Base-by-base conservation (phyloP, 1,140 invertebrate species). In the Trissolcus basalis region DNA sequence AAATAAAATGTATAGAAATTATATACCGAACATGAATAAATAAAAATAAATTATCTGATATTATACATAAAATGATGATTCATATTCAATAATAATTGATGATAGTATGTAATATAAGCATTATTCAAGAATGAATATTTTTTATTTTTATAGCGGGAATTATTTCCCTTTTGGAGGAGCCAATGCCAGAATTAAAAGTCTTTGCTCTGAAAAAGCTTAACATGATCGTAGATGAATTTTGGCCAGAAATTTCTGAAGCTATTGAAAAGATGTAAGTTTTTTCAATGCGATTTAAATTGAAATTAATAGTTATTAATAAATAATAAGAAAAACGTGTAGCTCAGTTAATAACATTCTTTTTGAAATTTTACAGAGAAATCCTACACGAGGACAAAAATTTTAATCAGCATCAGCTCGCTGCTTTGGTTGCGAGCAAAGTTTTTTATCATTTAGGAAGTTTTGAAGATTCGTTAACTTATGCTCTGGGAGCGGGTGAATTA, bases 391-490 rank as follows among this genome's bases (percentile, higher is more conserved):
- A 99, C 82, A 92, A 94, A 80, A 88, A 86, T 10, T 99, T 99
- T 82, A 91, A 92, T 15, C 93, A 98, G 80, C 93, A 96, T 81
- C 92, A 98, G 80, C 87, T 99, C 45, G 98, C 98, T 51, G 97
- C 98, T 19, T 91, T 99, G 70, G 96, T 99, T 16, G 97, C 97
- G 5, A 99, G 97, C 77, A 99, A 99, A 90, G 97, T 99, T 4
- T 99, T 99, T 83, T 99, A 98, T 88, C 97, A 99, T 88, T 90
- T 99, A 50, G 97, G 97, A 27, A 96, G 96, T 4, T 99, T 97
- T 89, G 95, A 98, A 85, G 96, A 99, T 88, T 97, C 97, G 0
- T 84, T 99, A 59, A 96, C 94, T 32, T 98, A 97, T 90, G 97
- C 98, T 35, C 89, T 99, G 10, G 95, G 96, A 53, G 96, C 98